These are phyloP conservation scores for Schlechtendalia chinensis DNA, from an alignment of 1,140 invertebrate genomes.

Conservation along the genomic window DNA sequence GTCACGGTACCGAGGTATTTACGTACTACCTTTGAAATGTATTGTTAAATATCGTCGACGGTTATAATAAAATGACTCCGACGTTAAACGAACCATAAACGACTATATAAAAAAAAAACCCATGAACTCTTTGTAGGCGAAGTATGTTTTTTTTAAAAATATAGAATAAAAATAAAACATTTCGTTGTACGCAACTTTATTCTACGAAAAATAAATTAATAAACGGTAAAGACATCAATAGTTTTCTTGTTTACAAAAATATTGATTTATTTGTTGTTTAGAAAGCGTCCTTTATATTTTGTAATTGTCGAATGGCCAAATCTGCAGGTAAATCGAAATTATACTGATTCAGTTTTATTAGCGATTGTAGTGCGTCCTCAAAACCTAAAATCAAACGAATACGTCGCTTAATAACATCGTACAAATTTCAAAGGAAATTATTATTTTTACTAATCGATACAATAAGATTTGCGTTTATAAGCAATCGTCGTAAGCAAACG, in stretches of 20 bases:
- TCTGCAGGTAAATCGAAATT: slow-evolving; percentile 94
- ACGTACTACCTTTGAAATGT: too few species aligned
- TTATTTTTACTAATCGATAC: too few species aligned
- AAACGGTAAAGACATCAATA: slow-evolving; percentile 1
- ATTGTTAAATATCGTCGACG: too few species aligned
- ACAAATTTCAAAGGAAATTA: too few species aligned
- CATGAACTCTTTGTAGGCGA: too few species aligned
- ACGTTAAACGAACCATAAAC: too few species aligned
- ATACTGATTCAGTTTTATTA: slow-evolving; percentile 81
- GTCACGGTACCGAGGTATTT: too few species aligned
- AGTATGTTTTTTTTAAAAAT: neutral
- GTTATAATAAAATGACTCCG: too few species aligned
- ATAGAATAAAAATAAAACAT: neutral
- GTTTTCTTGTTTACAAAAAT: slow-evolving; percentile 13
- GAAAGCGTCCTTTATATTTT: slow-evolving; percentile 97
- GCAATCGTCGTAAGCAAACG: too few species aligned
- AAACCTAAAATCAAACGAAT: slow-evolving; percentile 69
- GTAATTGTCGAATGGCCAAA: slow-evolving; percentile 90
- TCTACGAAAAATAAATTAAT: slow-evolving; percentile 22
- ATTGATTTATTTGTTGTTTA: slow-evolving; percentile 56
- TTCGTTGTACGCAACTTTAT: neutral
- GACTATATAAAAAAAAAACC: too few species aligned
- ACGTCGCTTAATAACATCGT: neutral
- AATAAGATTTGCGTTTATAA: neutral
- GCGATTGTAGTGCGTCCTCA: slow-evolving; percentile 87